phyloP scores from a whole-genome alignment of 2,113 vertebrate species.

The Cinclus cinclus region DNA sequence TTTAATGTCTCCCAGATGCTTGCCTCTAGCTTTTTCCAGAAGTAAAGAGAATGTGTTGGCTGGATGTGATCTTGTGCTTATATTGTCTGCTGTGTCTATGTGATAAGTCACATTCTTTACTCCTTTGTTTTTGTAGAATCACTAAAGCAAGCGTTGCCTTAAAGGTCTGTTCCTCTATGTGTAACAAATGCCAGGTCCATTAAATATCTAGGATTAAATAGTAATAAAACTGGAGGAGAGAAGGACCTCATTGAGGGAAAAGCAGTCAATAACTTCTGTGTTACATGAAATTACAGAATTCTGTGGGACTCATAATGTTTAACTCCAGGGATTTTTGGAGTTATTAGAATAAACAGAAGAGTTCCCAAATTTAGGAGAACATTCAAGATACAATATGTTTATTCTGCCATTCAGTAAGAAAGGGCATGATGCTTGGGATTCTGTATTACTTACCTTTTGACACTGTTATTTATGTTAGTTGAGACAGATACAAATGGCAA shows the following conservation, averaged over 20 bases:
- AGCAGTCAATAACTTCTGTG: neutral
- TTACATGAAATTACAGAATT: neutral
- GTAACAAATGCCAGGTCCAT: neutral
- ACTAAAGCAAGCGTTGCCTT: neutral
- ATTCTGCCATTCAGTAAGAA: neutral
- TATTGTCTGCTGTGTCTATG: neutral
- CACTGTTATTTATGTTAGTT: neutral
- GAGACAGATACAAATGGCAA: neutral
- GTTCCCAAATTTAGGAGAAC: neutral
- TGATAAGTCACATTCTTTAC: neutral
- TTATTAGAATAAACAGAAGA: neutral
- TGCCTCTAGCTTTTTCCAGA: slow-evolving; percentile 2
- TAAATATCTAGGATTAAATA: neutral
- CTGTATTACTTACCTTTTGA: neutral
- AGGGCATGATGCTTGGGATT: neutral
- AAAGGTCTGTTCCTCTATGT: neutral
- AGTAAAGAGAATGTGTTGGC: neutral
- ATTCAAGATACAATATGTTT: neutral
- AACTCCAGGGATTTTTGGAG: neutral
- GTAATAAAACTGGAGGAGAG: neutral
- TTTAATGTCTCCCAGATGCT: slow-evolving; percentile 39
- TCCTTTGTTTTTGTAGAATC: neutral
- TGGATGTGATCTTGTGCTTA: neutral
- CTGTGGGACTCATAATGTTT: neutral
- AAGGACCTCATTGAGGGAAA: neutral